phyloP scores from a whole-genome alignment of 2,797 vertebrate genomes.

The Chrosomus eos region DNA sequence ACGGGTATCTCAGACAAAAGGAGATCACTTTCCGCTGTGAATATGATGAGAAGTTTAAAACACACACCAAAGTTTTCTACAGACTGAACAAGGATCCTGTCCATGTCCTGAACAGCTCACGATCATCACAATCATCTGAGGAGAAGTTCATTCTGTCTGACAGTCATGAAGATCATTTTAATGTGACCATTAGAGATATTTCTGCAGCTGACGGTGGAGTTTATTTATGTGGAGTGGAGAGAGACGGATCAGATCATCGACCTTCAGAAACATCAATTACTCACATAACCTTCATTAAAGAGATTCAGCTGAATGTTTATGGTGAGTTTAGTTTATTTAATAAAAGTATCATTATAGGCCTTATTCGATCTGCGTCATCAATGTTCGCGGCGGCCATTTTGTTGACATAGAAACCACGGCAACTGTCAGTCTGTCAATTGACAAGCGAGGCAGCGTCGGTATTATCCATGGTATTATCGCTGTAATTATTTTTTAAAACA shows the following conservation, averaged over 20 bases:
- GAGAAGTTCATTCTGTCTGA: constrained; percentile 11
- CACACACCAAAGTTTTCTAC: constrained; percentile 5
- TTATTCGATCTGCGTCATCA: no score
- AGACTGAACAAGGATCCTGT: background rate
- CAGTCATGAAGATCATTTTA: background rate
- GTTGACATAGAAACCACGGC: no score
- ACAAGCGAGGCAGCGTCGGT: no score
- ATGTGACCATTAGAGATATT: background rate
- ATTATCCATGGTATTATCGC: no score
- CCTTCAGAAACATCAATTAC: fast-evolving
- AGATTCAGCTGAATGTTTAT: background rate
- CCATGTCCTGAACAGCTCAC: background rate
- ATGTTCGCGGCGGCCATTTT: no score
- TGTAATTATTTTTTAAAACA: no score
- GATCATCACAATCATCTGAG: background rate
- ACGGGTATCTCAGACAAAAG: background rate
- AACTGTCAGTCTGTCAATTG: no score
- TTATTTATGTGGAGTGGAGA: constrained; percentile 32
- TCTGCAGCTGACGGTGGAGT: background rate
- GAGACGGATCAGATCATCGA: background rate
- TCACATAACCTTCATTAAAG: background rate
- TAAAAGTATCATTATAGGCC: no score
- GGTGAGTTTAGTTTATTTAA: background rate
- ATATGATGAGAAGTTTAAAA: background rate
- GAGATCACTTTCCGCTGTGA: background rate